Base-by-base conservation (phyloP, 2,797 vertebrate species). In the Lepidocolaptes lacrymiger region DNA sequence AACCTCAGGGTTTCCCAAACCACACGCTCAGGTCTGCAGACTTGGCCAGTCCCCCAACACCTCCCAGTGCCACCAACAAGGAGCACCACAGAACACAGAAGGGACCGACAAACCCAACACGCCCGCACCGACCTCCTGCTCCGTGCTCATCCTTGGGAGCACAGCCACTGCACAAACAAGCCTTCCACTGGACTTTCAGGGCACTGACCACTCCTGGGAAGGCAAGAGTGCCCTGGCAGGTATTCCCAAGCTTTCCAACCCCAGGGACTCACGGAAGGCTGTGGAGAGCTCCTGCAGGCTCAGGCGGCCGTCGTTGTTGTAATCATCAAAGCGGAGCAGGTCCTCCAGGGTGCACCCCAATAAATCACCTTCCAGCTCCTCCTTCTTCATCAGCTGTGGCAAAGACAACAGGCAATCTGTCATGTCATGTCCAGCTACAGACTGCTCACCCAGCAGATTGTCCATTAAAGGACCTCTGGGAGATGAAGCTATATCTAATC, bases 301-400 rank as follows among this genome's bases (percentile, higher is more conserved):
- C 93, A 99, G 98, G 91, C 90, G 98, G 8, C 98, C 98, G 0
- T 99, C 99, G 0, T 97, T 98, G 97, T 99, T 98, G 97, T 99
- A 99, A 96, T 99, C 99, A 14, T 99, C 99, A 27, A 99, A 99
- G 3, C 97, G 98, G 46, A 99, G 98, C 82, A 99, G 98, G 97
- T 99, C 99, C 37, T 98, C 98, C n/a, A 98, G 98, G 3, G 98
- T 98, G 96, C 99, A 99, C 36, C 98, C 98, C 95, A 98, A 80
- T 19, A 98, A 95, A 88, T 98, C 98, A 54, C 98, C 98, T 19
- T 98, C 98, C 95, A 99, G 86, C n/a, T 98, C 91, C 69, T 96
- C 96, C 39, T 97, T 64, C 95, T 97, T 97, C 87, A 91, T 96
- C 12, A 93, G 84, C 98, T 98, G 78, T 6, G 73, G 88, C 66